phyloP scores from a whole-genome alignment of 2,113 vertebrate species.

The Casuarius casuarius region DNA sequence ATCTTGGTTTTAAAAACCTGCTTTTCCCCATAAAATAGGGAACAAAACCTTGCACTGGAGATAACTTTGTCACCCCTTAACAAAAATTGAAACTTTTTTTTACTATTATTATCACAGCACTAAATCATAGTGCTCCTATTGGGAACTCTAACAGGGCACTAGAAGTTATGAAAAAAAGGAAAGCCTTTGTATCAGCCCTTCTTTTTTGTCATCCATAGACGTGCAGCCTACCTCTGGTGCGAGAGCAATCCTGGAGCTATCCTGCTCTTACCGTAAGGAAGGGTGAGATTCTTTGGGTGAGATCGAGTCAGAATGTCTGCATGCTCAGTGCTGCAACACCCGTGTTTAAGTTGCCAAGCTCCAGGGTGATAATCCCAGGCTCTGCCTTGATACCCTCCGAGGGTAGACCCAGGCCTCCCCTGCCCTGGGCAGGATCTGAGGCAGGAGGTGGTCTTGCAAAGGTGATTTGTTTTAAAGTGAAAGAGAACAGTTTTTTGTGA shows the following conservation, averaged over 20 bases:
- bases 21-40: not conserved
- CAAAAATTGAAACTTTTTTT: not conserved
- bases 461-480: not conserved
- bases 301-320: not conserved
- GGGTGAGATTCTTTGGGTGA: not conserved
- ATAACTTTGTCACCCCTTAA: not conserved
- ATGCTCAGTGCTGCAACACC: not conserved
- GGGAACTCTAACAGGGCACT: not conserved
- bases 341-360: not conserved
- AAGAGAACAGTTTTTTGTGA: not conserved
- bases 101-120: not conserved
- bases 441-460: accelerated
- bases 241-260: accelerated
- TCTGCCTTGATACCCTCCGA: not conserved
- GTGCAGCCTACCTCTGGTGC: not conserved
- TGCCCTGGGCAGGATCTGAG: not conserved
- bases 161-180: not conserved
- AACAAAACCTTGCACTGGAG: not conserved
- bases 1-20: not conserved
- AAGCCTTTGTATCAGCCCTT: not conserved
- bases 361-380: not conserved
- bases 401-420: not conserved
- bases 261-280: not conserved
- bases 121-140: not conserved
- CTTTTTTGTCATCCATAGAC: not conserved